These are phyloP conservation scores for Psittacula echo DNA, from an alignment of 2,797 vertebrate genomes.

Conservation along the genomic window DNA sequence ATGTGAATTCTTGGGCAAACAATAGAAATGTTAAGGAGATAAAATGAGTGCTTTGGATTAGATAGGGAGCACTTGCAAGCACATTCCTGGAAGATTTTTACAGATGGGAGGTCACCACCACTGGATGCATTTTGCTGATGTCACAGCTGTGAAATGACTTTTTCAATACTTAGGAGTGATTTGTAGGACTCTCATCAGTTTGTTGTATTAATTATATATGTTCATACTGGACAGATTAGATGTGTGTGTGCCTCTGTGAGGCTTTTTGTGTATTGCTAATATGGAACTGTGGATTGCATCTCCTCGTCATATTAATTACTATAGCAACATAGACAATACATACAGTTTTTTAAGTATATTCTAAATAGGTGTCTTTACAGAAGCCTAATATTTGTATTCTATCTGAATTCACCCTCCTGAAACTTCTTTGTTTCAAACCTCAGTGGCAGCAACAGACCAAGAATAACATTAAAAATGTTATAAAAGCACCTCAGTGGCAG, in stretches of 20 bases:
- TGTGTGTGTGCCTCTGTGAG: not conserved
- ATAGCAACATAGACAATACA: not conserved
- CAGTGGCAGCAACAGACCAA: slow-evolving; percentile 52
- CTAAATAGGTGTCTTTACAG: slow-evolving; percentile 8
- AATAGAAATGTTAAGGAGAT: not conserved
- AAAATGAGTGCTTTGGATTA: slow-evolving; percentile 12
- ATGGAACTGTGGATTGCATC: not conserved
- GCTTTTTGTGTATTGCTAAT: not conserved
- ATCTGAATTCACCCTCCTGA: slow-evolving; percentile 23
- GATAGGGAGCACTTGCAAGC: not conserved
- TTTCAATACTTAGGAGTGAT: slow-evolving; percentile 34
- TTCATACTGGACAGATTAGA: not conserved
- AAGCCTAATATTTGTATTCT: slow-evolving; percentile 43
- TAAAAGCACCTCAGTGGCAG: slow-evolving; percentile 45
- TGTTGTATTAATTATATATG: slow-evolving; percentile 32
- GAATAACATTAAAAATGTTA: slow-evolving; percentile 31
- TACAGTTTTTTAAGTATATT: slow-evolving; percentile 13
- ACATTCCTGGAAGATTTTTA: slow-evolving; percentile 45
- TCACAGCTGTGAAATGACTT: slow-evolving; percentile 46
- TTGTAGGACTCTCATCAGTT: slow-evolving; percentile 30
- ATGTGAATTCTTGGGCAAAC: not conserved
- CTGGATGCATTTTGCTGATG: slow-evolving; percentile 42
- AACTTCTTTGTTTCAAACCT: slow-evolving; percentile 52
- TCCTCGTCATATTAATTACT: not conserved
- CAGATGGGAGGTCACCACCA: not conserved